phyloP scores from a whole-genome alignment of 1,140 invertebrate genomes.

The Hesperophylax magnus region DNA sequence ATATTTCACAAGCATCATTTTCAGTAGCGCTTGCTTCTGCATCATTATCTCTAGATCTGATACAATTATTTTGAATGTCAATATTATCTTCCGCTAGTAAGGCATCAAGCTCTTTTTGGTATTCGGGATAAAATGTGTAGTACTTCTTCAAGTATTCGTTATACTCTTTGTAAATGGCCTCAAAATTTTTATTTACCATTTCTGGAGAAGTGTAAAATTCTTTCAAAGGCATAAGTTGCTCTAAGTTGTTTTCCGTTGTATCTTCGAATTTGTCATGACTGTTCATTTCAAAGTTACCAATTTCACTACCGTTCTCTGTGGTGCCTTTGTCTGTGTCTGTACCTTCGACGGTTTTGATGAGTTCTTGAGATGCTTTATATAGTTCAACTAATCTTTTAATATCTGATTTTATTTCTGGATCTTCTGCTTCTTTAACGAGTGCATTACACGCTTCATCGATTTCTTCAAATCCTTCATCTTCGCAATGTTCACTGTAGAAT shows the following conservation, averaged over 20 bases:
- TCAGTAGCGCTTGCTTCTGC: background rate
- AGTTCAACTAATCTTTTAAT: slow-evolving; percentile 9
- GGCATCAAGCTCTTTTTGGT: background rate
- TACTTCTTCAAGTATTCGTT: slow-evolving; percentile 44
- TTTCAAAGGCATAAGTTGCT: background rate
- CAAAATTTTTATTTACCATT: slow-evolving; percentile 1
- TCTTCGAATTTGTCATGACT: background rate
- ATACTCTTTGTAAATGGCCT: slow-evolving; percentile 41
- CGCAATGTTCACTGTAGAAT: background rate
- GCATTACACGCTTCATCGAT: background rate
- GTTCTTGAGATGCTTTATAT: background rate
- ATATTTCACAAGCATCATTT: background rate
- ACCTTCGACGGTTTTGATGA: background rate
- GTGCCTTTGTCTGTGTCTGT: background rate
- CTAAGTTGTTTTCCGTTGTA: background rate
- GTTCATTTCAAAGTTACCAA: background rate
- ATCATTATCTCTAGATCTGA: background rate
- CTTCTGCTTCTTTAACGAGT: background rate
- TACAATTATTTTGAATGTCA: too few relatives aligned
- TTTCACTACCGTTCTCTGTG: background rate
- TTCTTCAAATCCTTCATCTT: background rate
- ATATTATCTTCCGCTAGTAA: background rate
- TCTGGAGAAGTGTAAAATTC: background rate
- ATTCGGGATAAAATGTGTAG: slow-evolving; percentile 27
- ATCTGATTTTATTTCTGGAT: background rate